A percentile compares a stretch with the other conserved stretches of the same genome.
Conservation (phyloP, 2,113 vertebrate species). For the Bos javanicus region DNA sequence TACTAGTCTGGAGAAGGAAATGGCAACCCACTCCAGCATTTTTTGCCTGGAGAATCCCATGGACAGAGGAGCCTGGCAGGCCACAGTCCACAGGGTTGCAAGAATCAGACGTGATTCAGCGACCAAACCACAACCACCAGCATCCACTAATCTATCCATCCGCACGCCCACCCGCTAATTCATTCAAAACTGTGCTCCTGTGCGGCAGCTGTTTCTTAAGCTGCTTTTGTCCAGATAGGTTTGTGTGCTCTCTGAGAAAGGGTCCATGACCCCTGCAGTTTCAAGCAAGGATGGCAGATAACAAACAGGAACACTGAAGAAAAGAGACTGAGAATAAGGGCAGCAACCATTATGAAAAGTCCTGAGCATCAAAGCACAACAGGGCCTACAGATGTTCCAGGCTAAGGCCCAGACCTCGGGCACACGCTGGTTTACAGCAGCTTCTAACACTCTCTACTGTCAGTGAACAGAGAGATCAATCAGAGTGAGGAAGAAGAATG, state of each 20-base stretch:
- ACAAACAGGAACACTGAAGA: neutral
- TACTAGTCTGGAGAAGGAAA: neutral
- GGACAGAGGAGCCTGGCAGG: neutral
- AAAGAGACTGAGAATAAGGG: neutral
- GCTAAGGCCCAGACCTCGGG: fast-evolving
- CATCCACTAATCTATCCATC: neutral
- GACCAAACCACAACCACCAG: neutral
- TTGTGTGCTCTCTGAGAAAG: neutral
- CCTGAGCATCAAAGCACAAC: neutral
- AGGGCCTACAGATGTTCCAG: fast-evolving
- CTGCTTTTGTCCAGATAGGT: neutral
- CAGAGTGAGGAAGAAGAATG: neutral
- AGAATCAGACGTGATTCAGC: fast-evolving
- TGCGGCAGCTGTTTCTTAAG: neutral
- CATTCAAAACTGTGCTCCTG: neutral
- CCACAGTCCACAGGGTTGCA: neutral
- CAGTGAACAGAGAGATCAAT: neutral
- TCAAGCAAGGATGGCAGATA: neutral
- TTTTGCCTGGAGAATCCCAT: neutral
- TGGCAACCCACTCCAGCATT: neutral
- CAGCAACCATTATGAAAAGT: neutral
- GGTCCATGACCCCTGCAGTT: fast-evolving
- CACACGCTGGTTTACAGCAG: fast-evolving
- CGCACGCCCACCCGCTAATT: fast-evolving
- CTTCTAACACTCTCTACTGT: neutral